Percentiles rank a stretch among this genome's conserved stretches.
phyloP scores from a whole-genome alignment of 2,113 vertebrate genomes.

The Myocastor coypus region DNA sequence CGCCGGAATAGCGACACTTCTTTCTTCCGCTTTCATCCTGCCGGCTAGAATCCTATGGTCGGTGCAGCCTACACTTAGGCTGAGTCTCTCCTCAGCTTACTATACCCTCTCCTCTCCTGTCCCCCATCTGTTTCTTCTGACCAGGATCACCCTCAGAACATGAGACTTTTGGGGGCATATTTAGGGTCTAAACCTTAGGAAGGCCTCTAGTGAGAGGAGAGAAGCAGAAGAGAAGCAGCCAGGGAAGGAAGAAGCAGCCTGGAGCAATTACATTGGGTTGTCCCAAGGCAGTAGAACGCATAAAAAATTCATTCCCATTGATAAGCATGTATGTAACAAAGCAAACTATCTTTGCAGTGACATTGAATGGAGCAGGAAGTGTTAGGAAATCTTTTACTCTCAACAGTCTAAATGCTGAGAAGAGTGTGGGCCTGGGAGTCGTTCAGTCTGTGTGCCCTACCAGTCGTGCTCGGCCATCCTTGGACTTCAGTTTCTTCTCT shows the following conservation, averaged over 20 bases:
- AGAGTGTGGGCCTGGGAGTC: not conserved
- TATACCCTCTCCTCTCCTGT: not conserved
- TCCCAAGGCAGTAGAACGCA: slow-evolving; percentile 27
- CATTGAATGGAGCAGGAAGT: not conserved
- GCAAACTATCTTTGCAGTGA: not conserved
- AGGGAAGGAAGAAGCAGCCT: slow-evolving; percentile 8
- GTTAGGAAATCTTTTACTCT: slow-evolving; percentile 6
- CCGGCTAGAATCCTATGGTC: not conserved
- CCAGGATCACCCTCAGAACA: not conserved
- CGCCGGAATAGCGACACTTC: not conserved
- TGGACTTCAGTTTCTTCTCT: slow-evolving; percentile 47
- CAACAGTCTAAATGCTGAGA: not conserved
- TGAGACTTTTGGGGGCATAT: not conserved
- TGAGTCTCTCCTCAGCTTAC: not conserved
- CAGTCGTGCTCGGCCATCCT: not conserved
- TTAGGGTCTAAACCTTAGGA: not conserved
- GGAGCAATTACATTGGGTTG: slow-evolving; percentile 41
- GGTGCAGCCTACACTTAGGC: not conserved
- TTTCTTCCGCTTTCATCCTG: not conserved
- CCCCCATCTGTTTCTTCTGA: not conserved
- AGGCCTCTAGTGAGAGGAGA: not conserved
- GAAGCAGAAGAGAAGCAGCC: not conserved
- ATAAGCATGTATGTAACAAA: slow-evolving; percentile 54
- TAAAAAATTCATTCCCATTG: slow-evolving; percentile 50
- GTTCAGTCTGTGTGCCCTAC: not conserved